Evolutionary conservation across 2,888 invertebrate species (phyloP).

Genomic region (Paralinhomoeus sp.): DNA sequence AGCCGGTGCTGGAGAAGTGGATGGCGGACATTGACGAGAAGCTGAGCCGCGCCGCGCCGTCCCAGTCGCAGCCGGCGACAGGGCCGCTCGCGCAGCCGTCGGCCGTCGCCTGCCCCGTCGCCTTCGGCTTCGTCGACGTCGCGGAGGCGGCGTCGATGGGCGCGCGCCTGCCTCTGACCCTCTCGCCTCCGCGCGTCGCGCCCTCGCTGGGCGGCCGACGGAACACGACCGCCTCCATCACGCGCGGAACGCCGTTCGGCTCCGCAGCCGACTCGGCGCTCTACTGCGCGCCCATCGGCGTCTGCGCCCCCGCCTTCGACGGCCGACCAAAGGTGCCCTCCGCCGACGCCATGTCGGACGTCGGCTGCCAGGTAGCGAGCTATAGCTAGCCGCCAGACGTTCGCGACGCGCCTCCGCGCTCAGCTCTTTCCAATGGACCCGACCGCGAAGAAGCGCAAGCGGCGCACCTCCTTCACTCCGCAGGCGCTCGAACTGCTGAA

Average conservation of each 20-base stretch:
- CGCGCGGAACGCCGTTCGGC: not conserved
- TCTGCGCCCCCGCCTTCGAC: not conserved
- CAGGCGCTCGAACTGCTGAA: slow-evolving; percentile 80
- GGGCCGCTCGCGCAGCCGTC: too few relatives aligned
- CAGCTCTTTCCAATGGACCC: too few relatives aligned
- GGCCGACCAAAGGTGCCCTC: not conserved
- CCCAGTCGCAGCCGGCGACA: not conserved
- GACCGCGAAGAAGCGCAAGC: slow-evolving; percentile 81
- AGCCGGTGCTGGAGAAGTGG: slow-evolving; percentile 92
- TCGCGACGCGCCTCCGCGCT: too few relatives aligned
- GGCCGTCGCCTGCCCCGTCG: too few relatives aligned
- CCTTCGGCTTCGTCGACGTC: not conserved
- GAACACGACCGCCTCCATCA: not conserved
- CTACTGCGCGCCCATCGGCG: not conserved
- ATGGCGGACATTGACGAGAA: slow-evolving; percentile 93
- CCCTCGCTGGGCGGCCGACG: not conserved
- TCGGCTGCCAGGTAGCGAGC: too few relatives aligned
- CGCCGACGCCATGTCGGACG: not conserved
- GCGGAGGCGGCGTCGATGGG: not conserved
- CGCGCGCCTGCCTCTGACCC: not conserved
- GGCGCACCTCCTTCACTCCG: slow-evolving; percentile 86
- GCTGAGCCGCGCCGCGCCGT: not conserved
- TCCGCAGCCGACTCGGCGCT: not conserved
- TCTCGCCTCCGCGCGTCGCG: not conserved
- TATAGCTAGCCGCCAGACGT: too few relatives aligned